Evolutionary conservation across 2,113 vertebrate genomes (phyloP).

Genomic region (Recurvirostra avosetta): DNA sequence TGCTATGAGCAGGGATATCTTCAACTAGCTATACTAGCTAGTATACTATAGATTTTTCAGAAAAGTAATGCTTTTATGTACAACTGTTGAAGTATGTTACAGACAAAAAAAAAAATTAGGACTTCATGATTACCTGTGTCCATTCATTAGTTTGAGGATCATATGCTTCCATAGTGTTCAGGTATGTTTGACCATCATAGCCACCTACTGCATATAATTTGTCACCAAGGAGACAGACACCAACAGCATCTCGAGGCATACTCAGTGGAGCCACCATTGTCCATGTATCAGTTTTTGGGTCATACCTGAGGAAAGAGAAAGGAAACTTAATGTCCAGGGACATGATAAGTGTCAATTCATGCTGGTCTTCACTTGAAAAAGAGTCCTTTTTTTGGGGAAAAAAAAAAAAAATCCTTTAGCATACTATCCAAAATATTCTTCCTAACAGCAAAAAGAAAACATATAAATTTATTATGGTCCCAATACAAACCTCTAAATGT

Average conservation of each 20-base stretch:
- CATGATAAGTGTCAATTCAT: background rate
- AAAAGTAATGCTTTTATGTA: background rate
- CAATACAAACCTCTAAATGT: background rate
- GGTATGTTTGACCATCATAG: conserved; percentile 80
- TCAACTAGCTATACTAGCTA: background rate
- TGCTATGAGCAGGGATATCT: background rate
- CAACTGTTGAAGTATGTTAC: background rate
- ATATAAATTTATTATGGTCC: background rate
- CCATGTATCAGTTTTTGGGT: conserved; percentile 82
- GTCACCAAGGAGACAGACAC: conserved; percentile 80
- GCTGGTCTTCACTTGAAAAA: background rate
- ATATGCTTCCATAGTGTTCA: conserved; percentile 81
- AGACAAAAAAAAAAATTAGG: background rate
- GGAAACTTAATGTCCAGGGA: background rate
- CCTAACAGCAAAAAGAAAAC: background rate
- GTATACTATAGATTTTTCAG: background rate
- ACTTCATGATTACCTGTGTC: conserved; percentile 71
- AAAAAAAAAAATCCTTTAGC: background rate
- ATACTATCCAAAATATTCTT: background rate
- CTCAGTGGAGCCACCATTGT: conserved; percentile 80
- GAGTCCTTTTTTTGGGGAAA: background rate
- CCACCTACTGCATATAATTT: conserved; percentile 80
- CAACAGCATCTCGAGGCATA: conserved; percentile 81
- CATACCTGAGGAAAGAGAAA: conserved; percentile 68
- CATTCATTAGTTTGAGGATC: conserved; percentile 81